phyloP scores from a whole-genome alignment of 2,888 invertebrate species.

The Diaperis boleti region DNA sequence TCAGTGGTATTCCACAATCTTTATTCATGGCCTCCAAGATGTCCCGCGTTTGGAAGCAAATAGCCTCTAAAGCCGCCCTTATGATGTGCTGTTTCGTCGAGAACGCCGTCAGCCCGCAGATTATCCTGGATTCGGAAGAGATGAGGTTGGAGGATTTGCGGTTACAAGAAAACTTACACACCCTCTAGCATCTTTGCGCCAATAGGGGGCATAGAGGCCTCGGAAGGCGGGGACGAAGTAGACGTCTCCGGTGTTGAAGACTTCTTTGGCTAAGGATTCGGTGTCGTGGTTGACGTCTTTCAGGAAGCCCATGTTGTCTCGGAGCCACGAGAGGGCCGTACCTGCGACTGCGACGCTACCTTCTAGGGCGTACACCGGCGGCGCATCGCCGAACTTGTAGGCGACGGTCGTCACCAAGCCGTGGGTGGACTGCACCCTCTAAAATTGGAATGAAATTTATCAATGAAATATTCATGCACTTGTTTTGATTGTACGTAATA shows the following conservation, averaged over 20 bases:
- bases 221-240: constrained; percentile 99
- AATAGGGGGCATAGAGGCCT: constrained; percentile 97
- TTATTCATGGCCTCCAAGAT: constrained; percentile 94
- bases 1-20: constrained; percentile 88
- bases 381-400: constrained; percentile 89
- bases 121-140: constrained; percentile 69
- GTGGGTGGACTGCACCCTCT: constrained; percentile 87
- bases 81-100: constrained; percentile 94
- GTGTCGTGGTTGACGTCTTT: constrained; percentile 78
- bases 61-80: constrained; percentile 93
- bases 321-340: constrained; percentile 91
- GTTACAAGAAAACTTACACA: constrained; percentile 64
- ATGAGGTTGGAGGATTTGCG: constrained; percentile 8
- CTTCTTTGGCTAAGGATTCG: constrained; percentile 70
- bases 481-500: no score
- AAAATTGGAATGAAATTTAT: not conserved
- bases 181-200: constrained; percentile 97
- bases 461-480: no score
- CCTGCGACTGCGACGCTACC: constrained; percentile 94
- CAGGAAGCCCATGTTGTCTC: constrained; percentile 91
- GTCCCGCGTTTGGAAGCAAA: constrained; percentile 96
- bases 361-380: constrained; percentile 94
- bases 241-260: constrained; percentile 92
- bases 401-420: constrained; percentile 97
- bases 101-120: constrained; percentile 94